Percentiles rank a stretch among this genome's conserved stretches.
phyloP scores from a whole-genome alignment of 53 echinoderm and acorn worm species.

The Temnopleurus reevesii region DNA sequence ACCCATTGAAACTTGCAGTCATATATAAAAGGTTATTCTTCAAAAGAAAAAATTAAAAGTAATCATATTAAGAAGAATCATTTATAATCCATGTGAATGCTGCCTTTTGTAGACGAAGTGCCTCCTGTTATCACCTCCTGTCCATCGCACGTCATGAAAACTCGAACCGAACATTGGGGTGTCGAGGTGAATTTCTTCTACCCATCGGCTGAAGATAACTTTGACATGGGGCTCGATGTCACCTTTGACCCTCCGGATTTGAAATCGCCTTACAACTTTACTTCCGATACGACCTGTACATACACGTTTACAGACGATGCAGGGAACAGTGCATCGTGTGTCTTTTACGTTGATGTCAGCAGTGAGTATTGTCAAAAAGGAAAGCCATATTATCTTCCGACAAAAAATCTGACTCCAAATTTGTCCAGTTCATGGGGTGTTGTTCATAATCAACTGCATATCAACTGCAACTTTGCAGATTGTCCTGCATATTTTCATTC shows the following conservation, averaged over 20 bases:
- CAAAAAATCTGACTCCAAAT: too few species aligned
- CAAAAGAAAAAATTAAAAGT: too few species aligned
- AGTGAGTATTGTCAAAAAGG: slow-evolving; percentile 70
- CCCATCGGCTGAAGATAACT: slow-evolving; percentile 75
- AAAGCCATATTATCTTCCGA: too few species aligned
- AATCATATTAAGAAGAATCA: too few species aligned
- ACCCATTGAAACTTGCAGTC: too few species aligned
- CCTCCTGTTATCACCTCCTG: background rate
- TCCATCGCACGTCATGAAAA: background rate
- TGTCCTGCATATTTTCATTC: too few species aligned
- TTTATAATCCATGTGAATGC: background rate
- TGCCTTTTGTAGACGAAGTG: background rate
- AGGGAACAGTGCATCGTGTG: slow-evolving; percentile 59
- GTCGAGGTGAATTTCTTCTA: slow-evolving; percentile 60
- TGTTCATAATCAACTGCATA: too few species aligned
- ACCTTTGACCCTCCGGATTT: slow-evolving; percentile 64
- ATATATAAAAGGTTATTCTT: too few species aligned
- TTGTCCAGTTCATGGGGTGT: too few species aligned
- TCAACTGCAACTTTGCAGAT: too few species aligned
- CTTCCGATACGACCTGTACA: slow-evolving; percentile 61
- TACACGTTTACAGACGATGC: slow-evolving; percentile 69
- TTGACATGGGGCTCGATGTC: slow-evolving; percentile 55
- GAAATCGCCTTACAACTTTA: slow-evolving; percentile 75
- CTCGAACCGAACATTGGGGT: slow-evolving; percentile 18
- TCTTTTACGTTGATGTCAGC: slow-evolving; percentile 62